These are phyloP conservation scores for Forbesichthys agassizii DNA, from an alignment of 2,113 vertebrate genomes.

Conservation along the genomic window DNA sequence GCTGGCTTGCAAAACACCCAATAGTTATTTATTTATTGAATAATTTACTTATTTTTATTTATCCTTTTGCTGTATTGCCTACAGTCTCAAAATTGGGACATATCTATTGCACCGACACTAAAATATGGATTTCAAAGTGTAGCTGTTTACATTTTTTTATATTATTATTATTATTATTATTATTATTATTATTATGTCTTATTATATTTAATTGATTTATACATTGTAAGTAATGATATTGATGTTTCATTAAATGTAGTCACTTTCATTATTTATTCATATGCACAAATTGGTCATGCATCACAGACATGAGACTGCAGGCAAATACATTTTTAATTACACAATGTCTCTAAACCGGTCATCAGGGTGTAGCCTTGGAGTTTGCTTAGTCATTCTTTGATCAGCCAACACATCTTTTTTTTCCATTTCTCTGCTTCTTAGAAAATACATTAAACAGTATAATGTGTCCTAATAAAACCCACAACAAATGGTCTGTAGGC, in stretches of 20 bases:
- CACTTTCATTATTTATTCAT: constrained; percentile 17
- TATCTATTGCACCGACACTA: too few relatives aligned
- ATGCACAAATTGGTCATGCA: constrained; percentile 7
- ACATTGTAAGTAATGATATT: too few relatives aligned
- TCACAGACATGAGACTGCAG: constrained; percentile 10
- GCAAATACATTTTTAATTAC: constrained; percentile 5
- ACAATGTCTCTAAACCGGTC: neutral
- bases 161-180: too few relatives aligned
- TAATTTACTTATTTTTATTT: too few relatives aligned
- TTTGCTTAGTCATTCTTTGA: constrained; percentile 15
- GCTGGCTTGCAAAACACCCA: too few relatives aligned
- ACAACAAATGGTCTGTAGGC: neutral
- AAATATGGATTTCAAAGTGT: too few relatives aligned
- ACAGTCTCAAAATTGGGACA: too few relatives aligned
- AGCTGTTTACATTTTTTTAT: too few relatives aligned
- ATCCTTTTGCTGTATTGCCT: too few relatives aligned
- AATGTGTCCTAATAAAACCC: neutral
- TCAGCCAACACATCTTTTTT: constrained; percentile 32
- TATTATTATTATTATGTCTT: too few relatives aligned
- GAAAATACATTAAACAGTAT: neutral
- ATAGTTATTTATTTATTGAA: too few relatives aligned
- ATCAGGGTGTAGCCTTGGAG: neutral
- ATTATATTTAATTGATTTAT: too few relatives aligned
- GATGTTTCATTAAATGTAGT: neutral
- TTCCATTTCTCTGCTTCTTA: neutral